A percentile compares a stretch with the other conserved stretches of the same genome.
Conservation (phyloP, 1,140 invertebrate genomes). For the Ceratina australensis region DNA sequence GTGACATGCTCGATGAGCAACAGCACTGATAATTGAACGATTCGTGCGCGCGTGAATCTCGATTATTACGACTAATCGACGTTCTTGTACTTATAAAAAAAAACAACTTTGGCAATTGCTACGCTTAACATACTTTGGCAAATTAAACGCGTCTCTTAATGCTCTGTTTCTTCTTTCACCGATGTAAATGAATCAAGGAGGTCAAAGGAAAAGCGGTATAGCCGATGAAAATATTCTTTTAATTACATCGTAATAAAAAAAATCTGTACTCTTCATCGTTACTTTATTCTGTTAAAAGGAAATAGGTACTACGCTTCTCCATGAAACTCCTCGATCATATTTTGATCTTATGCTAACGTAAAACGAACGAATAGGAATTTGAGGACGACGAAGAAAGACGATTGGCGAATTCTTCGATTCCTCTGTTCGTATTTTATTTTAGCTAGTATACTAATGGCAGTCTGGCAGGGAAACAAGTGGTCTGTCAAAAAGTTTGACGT, state of each 20-base stretch:
- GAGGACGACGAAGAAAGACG: slow-evolving; percentile 18
- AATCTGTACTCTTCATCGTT: too few species aligned
- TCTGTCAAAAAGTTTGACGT: slow-evolving; percentile 45
- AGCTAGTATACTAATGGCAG: slow-evolving; percentile 67
- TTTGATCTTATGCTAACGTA: slow-evolving; percentile 36
- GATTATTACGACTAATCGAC: not conserved
- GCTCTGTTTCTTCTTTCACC: slow-evolving; percentile 13
- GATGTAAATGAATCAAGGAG: not conserved
- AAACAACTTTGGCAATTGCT: slow-evolving; percentile 65
- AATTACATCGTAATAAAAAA: too few species aligned
- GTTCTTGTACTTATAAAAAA: slow-evolving; percentile 58
- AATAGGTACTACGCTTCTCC: too few species aligned
- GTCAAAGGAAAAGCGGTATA: too few species aligned
- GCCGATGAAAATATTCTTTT: too few species aligned
- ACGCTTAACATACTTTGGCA: slow-evolving; percentile 55
- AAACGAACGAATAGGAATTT: slow-evolving; percentile 12
- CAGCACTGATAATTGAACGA: slow-evolving; percentile 17
- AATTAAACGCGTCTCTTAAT: slow-evolving; percentile 23
- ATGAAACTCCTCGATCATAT: not conserved
- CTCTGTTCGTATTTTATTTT: slow-evolving; percentile 28
- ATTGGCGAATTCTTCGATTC: slow-evolving; percentile 13
- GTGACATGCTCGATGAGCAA: not conserved
- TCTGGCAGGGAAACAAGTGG: slow-evolving; percentile 62
- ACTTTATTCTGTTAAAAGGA: too few species aligned
- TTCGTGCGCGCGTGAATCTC: slow-evolving; percentile 9